These are phyloP conservation scores for Pyrrhosoma nymphula DNA, from an alignment of 2,888 invertebrate species.

Conservation along the genomic window DNA sequence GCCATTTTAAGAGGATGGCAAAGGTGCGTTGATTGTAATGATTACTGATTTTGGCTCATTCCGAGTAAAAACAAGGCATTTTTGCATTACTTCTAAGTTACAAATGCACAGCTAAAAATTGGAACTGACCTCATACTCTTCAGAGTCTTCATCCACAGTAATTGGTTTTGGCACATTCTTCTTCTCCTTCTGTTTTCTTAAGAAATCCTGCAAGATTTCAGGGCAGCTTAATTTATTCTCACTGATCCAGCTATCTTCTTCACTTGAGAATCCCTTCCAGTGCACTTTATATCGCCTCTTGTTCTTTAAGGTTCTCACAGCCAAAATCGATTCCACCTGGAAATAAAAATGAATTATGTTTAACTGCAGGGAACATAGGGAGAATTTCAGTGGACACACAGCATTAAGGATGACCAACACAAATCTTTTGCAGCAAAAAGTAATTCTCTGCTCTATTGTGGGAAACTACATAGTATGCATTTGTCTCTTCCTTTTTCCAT, in stretches of 20 bases:
- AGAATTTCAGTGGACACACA: no score
- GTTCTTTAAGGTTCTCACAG: conserved; percentile 85
- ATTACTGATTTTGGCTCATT: no score
- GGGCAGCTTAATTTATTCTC: conserved; percentile 86
- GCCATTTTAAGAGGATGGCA: no score
- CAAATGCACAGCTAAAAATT: not conserved
- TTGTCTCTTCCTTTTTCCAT: no score
- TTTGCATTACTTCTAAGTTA: no score
- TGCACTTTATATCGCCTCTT: conserved; percentile 85
- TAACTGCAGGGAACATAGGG: no score
- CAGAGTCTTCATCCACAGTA: conserved; percentile 77
- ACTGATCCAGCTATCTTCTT: conserved; percentile 88
- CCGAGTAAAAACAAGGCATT: no score
- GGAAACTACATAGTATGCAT: no score
- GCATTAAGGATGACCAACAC: no score
- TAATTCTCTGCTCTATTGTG: no score
- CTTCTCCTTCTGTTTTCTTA: conserved; percentile 71
- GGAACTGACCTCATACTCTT: conserved; percentile 81
- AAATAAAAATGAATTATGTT: conserved; percentile 50
- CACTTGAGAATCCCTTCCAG: conserved; percentile 88
- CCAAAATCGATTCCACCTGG: conserved; percentile 86
- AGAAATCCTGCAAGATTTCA: conserved; percentile 82
- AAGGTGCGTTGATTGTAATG: no score
- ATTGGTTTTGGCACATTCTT: conserved; percentile 70
- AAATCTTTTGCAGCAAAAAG: no score